Conservation (phyloP, 2,797 vertebrate genomes). For the Oceanodroma leucorhoa region DNA sequence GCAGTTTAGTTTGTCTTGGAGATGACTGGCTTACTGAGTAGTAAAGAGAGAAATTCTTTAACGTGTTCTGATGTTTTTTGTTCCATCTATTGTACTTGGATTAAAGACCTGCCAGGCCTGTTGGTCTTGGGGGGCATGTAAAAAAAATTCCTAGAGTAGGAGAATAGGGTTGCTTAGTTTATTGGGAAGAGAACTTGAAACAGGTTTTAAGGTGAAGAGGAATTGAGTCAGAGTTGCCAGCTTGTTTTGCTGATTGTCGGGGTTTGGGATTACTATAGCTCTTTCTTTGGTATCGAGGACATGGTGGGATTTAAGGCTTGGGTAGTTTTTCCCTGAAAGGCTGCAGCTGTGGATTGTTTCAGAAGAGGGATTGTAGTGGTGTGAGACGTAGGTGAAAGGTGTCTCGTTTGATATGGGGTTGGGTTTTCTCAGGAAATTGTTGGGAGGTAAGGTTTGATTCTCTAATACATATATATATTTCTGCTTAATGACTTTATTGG, state of each 20-base stretch:
- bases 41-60: not conserved
- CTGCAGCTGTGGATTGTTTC: not conserved
- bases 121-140: accelerated
- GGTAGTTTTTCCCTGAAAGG: not conserved
- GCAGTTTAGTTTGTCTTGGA: not conserved
- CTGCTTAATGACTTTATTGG: not conserved
- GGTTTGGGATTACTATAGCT: not conserved
- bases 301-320: not conserved
- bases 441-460: not conserved
- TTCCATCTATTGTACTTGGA: not conserved
- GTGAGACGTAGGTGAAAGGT: not conserved
- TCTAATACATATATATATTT: not conserved
- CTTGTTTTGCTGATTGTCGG: not conserved
- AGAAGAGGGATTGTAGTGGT: not conserved
- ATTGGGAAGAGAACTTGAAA: not conserved
- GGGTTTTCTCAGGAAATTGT: not conserved
- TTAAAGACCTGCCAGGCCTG: not conserved
- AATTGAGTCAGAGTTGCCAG: not conserved
- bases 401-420: not conserved
- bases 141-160: not conserved
- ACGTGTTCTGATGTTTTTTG: not conserved
- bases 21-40: not conserved
- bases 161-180: not conserved
- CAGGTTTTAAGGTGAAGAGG: not conserved
- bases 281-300: not conserved